Percentiles rank a stretch among this genome's conserved stretches.
These are phyloP conservation scores for Platanista minor DNA, from an alignment of 2,113 vertebrate species.

Conservation along the genomic window DNA sequence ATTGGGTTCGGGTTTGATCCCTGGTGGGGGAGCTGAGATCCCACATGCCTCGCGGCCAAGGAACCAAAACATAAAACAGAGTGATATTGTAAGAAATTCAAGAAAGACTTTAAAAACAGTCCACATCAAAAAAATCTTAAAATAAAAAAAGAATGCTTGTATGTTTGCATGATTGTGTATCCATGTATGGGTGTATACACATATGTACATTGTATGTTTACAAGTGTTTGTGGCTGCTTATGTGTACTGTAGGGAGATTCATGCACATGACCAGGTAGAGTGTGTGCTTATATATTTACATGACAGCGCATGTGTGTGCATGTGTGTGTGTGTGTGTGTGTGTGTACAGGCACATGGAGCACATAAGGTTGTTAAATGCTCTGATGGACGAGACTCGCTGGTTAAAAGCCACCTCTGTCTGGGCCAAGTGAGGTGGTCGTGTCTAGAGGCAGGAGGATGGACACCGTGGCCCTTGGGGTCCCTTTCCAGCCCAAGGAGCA, in stretches of 20 bases:
- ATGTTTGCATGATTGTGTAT: neutral
- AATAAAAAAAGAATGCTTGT: neutral
- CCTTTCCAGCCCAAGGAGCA: neutral
- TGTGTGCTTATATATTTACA: neutral
- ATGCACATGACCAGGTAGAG: neutral
- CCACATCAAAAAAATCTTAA: no score
- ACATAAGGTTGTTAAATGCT: neutral
- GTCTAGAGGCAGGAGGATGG: neutral
- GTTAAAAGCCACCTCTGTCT: neutral
- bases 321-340: neutral
- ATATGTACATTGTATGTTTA: neutral
- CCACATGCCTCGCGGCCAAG: no score
- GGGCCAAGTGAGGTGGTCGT: neutral
- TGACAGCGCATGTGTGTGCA: neutral
- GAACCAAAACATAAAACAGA: no score
- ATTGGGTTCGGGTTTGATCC: neutral
- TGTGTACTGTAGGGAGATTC: neutral
- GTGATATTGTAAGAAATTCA: no score
- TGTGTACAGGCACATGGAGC: neutral
- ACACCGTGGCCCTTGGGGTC: no score
- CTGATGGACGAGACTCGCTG: neutral
- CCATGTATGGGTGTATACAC: no score
- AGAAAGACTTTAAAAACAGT: no score
- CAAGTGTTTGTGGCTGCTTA: neutral
- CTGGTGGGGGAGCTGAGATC: neutral